Evolutionary conservation across 2,797 vertebrate species (phyloP), one percentile per base, ranked within the genome.

Genomic region (Lutjanus campechanus): DNA sequence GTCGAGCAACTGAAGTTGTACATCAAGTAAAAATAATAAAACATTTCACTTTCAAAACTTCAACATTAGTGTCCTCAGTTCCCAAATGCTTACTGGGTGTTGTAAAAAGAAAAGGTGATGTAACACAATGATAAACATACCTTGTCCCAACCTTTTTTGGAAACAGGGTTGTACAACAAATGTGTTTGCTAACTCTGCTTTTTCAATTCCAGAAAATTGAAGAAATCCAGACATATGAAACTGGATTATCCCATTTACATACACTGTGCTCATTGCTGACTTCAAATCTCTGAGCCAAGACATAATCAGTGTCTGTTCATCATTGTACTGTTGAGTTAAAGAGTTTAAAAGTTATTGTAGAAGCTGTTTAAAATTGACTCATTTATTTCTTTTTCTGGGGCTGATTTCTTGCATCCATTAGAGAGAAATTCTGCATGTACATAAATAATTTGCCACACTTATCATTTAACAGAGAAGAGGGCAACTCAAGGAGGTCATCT

Each of bases 361-460:
- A 50, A 15, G 70, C 46, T 7, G 20, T 47, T 62, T 54, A 16
- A 58, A 70, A 69, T 61, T 0, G 16, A 69, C 51, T 71, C 20
- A 19, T 53, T 69, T 25, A 46, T 73, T 71, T 84, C 20, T 8
- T 81, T 77, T 46, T 22, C 11, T 8, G 11, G 66, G 5, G 8
- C 53, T 29, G 15, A 25, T 54, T 67, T 70, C 61, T 81, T 84
- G 43, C n/a, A 71, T 65, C 56, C 54, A 29, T 58, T 55, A 36
- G 25, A 84, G 65, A 66, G 15, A 79, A 69, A 73, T 63, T 74
- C 29, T 41, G 51, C 15, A 46, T 74, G 60, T 71, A 58, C 49
- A 86, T 72, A 74, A 81, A 87, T 78, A 58, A 85, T 82, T 76
- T 74, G 47, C 49, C 0, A 6, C 3, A 41, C 62, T 63, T 81